These are phyloP conservation scores for Aphaenogaster floridana DNA, from an alignment of 1,140 invertebrate species.

Conservation along the genomic window DNA sequence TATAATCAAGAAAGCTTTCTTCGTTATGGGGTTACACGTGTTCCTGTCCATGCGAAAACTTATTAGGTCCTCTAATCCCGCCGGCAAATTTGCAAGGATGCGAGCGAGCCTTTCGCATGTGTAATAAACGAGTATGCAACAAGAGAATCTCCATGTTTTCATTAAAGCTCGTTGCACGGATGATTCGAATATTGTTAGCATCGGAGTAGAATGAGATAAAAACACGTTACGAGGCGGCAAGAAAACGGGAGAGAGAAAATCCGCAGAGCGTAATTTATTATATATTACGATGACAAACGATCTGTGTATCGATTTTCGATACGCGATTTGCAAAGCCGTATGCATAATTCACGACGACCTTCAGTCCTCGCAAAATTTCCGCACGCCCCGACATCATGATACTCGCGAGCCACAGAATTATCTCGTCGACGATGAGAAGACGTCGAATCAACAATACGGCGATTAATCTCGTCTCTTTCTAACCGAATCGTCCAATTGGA, in stretches of 20 bases:
- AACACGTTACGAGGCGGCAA: not conserved
- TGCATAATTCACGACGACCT: conserved; percentile 22
- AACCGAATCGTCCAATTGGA: conserved; percentile 8
- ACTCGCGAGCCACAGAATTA: conserved; percentile 13
- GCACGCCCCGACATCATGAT: not conserved
- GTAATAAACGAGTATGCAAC: conserved; percentile 57
- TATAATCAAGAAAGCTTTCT: conserved; percentile 65
- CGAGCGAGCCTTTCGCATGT: conserved; percentile 55
- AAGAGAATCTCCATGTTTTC: conserved; percentile 42
- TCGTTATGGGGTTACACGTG: conserved; percentile 58
- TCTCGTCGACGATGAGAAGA: conserved; percentile 17
- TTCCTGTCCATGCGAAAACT: conserved; percentile 58
- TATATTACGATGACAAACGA: conserved; percentile 5
- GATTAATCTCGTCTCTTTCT: conserved; percentile 43
- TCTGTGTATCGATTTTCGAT: conserved; percentile 9
- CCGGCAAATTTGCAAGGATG: conserved; percentile 60
- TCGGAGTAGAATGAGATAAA: not conserved
- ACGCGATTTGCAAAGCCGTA: not conserved
- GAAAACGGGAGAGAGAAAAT: not conserved
- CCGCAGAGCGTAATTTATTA: conserved; percentile 3
- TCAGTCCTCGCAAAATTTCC: not conserved
- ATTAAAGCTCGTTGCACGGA: conserved; percentile 11
- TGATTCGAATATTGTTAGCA: conserved; percentile 36
- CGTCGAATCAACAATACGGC: not conserved
- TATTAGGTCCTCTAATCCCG: conserved; percentile 63